A percentile compares a stretch with the other conserved stretches of the same genome.
Conservation (phyloP, 1,140 invertebrate species). For the Cotesia chilonis region DNA sequence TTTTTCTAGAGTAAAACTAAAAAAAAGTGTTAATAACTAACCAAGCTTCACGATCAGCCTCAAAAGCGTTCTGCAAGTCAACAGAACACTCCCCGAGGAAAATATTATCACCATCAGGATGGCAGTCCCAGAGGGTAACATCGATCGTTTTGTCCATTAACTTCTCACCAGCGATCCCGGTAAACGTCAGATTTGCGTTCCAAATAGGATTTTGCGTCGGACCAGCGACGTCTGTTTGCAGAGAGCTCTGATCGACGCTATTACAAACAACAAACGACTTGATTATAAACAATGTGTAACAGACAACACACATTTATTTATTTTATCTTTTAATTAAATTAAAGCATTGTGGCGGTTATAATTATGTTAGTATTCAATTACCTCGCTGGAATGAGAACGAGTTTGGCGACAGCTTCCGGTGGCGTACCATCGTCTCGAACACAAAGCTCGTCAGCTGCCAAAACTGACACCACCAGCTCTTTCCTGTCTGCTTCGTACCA, state of each 20-base stretch:
- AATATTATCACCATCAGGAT: conserved; percentile 80
- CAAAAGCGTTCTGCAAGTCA: conserved; percentile 81
- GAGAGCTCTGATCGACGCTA: conserved; percentile 76
- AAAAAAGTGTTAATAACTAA: conserved; percentile 43
- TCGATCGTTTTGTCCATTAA: conserved; percentile 82
- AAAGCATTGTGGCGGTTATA: neutral
- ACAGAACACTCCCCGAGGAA: conserved; percentile 87
- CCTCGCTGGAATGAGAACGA: conserved; percentile 80
- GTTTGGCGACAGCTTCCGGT: conserved; percentile 84
- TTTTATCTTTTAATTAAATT: neutral
- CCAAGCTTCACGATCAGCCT: conserved; percentile 87
- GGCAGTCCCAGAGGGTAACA: conserved; percentile 87
- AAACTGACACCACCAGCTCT: conserved; percentile 82
- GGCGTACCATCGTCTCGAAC: conserved; percentile 78
- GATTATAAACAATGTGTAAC: neutral
- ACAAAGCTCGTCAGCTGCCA: conserved; percentile 84
- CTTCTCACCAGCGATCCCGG: conserved; percentile 78
- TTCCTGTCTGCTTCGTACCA: conserved; percentile 84
- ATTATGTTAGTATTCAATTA: conserved; percentile 49
- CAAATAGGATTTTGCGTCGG: conserved; percentile 86
- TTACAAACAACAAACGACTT: conserved; percentile 15
- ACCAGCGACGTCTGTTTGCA: conserved; percentile 83
- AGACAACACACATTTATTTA: neutral
- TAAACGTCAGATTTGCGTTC: conserved; percentile 88
- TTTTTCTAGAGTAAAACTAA: neutral